Evolutionary conservation across 2,797 vertebrate genomes (phyloP), one percentile per base, ranked within the genome.

Genomic region (Catamblyrhynchus diadema): DNA sequence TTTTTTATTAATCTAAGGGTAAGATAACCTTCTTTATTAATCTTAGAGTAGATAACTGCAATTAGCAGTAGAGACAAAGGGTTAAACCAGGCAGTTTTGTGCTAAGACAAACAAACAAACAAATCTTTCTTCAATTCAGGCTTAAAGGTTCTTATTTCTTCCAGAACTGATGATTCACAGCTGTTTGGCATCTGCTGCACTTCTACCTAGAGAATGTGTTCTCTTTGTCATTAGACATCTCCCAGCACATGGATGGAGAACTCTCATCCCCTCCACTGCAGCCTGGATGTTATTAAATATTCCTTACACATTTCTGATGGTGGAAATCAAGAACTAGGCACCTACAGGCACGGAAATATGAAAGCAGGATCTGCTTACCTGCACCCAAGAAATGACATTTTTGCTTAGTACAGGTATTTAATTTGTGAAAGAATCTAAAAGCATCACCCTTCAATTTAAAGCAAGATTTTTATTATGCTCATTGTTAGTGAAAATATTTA

Each of bases 151-250:
- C 72, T 91, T 57, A 57, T 54, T 92, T 71, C 84, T 93, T 71
- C 79, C 72, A 21, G 12, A 59, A 47, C 84, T 93, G 91, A 93
- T 79, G 91, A 96, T 91, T 67, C 94, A 37, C 91, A 95, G 94
- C 86, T 96, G 93, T 96, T 92, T 89, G 94, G 93, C 92, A 93
- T 94, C 92, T 91, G 88, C 28, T 81, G 59, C 61, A 56, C 54
- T 85, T 35, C 41, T 32, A 92, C 92, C 92, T 92, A 85, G 53
- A 72, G 70, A 67, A 44, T 28, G 22, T 22, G 30, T 37, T 87
- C 64, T 60, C 60, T 80, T 44, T 78, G 78, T 57, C 81, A 71
- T 33, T 2, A 42, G 71, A 47, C 25, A 50, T 8, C 48, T 80
- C 81, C 74, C 39, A 66, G 17, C 72, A 82, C 79, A 48, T 5